These are phyloP conservation scores for Phocides pigmalion DNA, from an alignment of 1,140 invertebrate species.

Conservation along the genomic window DNA sequence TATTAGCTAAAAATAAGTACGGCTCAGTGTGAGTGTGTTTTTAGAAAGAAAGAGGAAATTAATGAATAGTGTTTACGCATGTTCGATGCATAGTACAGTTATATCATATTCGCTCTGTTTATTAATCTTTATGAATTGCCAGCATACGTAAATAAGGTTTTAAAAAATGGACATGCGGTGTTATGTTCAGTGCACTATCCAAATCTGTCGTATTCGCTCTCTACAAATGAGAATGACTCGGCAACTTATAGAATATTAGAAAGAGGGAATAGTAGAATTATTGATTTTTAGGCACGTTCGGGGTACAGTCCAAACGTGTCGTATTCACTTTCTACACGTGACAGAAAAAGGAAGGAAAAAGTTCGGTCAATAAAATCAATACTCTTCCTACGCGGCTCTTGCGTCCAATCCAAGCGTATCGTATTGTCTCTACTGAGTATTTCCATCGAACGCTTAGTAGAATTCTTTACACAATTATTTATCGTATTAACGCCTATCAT, in stretches of 20 bases:
- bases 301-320: conserved; percentile 79
- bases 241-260: conserved; percentile 78
- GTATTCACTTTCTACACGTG: conserved; percentile 69
- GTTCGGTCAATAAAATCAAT: too few relatives aligned
- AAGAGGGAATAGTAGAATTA: conserved; percentile 64
- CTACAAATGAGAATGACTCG: conserved; percentile 76
- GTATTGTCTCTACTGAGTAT: too few relatives aligned
- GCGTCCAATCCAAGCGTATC: too few relatives aligned
- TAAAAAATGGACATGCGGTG: too few relatives aligned
- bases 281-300: conserved; percentile 63
- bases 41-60: too few relatives aligned
- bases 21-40: too few relatives aligned
- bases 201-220: conserved; percentile 76
- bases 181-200: conserved; percentile 68
- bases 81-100: conserved; percentile 73
- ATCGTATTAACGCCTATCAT: too few relatives aligned
- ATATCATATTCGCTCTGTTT: conserved; percentile 74
- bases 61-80: conserved; percentile 65
- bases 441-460: too few relatives aligned
- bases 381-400: too few relatives aligned
- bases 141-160: conserved; percentile 68
- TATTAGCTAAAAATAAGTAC: too few relatives aligned
- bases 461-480: too few relatives aligned
- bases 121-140: conserved; percentile 77
- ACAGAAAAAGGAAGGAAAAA: too few relatives aligned